Evolutionary conservation across 1,140 invertebrate genomes (phyloP).

Genomic region (Megalonaias nervosa): DNA sequence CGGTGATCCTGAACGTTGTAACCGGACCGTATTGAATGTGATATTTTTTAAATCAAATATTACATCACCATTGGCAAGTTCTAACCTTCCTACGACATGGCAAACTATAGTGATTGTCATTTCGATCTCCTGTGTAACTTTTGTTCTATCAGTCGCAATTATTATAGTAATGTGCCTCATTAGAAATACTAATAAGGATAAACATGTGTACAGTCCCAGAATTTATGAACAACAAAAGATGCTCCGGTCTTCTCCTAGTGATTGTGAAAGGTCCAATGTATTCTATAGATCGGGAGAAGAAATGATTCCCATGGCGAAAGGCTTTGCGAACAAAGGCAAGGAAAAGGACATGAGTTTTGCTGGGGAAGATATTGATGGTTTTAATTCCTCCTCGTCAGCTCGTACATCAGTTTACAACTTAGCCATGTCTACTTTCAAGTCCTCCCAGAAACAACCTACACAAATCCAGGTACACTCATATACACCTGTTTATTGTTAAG

Average conservation of each 20-base stretch:
- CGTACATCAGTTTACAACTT: too few species aligned
- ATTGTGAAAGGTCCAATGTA: constrained; percentile 42
- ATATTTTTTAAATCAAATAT: constrained; percentile 7
- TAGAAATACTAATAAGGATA: constrained; percentile 53
- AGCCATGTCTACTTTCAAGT: too few species aligned
- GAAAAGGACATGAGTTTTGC: constrained; percentile 55
- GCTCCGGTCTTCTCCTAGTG: constrained; percentile 31
- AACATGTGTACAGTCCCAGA: constrained; percentile 46
- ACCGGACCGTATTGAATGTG: constrained; percentile 12
- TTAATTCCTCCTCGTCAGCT: too few species aligned
- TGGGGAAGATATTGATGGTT: constrained; percentile 27
- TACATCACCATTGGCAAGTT: not conserved
- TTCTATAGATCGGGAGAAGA: constrained; percentile 42
- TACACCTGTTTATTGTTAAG: too few species aligned
- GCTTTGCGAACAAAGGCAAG: constrained; percentile 14
- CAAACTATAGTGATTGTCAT: constrained; percentile 63
- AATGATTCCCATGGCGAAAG: constrained; percentile 35
- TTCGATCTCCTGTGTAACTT: constrained; percentile 55
- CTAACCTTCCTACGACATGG: constrained; percentile 19
- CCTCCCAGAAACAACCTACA: too few species aligned
- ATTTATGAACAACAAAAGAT: constrained; percentile 58
- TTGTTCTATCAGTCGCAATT: constrained; percentile 56
- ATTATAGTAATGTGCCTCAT: constrained; percentile 63
- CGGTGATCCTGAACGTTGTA: constrained; percentile 36
- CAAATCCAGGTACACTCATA: too few species aligned